Conservation (phyloP, 2,888 invertebrate genomes). For the Monochamus alternatus region DNA sequence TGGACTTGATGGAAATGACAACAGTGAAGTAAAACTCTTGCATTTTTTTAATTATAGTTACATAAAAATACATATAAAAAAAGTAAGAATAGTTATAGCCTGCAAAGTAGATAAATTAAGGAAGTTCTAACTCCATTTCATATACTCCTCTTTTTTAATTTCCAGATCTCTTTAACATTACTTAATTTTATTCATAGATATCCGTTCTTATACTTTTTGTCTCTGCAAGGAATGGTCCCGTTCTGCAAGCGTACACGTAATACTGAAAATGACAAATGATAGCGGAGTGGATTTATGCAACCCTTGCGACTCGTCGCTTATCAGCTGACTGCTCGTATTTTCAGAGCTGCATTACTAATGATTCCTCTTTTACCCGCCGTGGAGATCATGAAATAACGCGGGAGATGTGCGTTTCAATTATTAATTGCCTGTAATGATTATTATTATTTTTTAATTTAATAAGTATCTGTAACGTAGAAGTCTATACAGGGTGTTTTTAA, state of each 20-base stretch:
- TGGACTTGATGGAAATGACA: too few relatives aligned
- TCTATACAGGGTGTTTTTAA: too few relatives aligned
- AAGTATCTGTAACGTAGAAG: too few relatives aligned
- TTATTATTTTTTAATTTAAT: too few relatives aligned
- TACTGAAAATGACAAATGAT: conserved; percentile 28
- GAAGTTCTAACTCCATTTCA: too few relatives aligned
- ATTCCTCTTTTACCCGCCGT: neutral
- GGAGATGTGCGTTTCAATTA: neutral
- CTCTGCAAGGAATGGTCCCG: neutral
- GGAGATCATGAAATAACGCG: neutral
- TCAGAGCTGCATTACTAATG: conserved; percentile 13
- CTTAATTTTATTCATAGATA: conserved; percentile 8
- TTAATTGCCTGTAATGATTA: neutral
- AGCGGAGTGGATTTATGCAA: conserved; percentile 53
- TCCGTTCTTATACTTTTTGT: neutral
- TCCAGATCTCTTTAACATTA: too few relatives aligned
- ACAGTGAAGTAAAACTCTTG: too few relatives aligned
- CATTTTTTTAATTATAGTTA: too few relatives aligned
- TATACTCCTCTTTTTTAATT: too few relatives aligned
- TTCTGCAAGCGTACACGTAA: neutral
- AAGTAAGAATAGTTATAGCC: too few relatives aligned
- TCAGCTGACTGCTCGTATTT: conserved; percentile 45
- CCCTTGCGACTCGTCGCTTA: conserved; percentile 53
- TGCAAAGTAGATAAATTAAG: too few relatives aligned
- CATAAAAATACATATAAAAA: too few relatives aligned